Conservation (phyloP, 1,140 invertebrate genomes). For the Anoplophora glabripennis region DNA sequence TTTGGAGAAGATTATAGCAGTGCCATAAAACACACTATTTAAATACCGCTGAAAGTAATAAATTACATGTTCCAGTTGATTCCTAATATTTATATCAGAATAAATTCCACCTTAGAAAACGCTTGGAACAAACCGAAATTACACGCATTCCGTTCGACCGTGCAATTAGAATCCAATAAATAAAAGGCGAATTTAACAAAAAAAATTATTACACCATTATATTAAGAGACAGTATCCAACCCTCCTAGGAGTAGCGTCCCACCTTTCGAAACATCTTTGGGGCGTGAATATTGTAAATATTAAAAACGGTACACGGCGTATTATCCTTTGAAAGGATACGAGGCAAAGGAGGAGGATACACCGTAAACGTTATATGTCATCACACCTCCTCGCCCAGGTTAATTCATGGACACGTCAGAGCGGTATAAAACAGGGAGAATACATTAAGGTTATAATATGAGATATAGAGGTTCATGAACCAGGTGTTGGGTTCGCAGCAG, state of each 20-base stretch:
- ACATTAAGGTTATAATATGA: conserved; percentile 20
- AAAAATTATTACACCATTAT: no score
- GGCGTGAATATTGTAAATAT: conserved; percentile 27
- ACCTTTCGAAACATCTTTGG: conserved; percentile 23
- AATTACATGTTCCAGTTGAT: no score
- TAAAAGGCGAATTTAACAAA: no score
- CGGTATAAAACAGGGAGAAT: conserved; percentile 22
- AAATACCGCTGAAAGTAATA: no score
- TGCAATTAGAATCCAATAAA: no score
- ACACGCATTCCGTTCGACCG: no score
- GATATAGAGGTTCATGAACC: conserved; percentile 31
- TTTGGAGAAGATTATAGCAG: no score
- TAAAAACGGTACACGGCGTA: conserved; percentile 12
- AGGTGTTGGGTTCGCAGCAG: conserved; percentile 37
- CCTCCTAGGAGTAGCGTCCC: conserved; percentile 5
- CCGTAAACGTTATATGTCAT: conserved; percentile 30
- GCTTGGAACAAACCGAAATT: no score
- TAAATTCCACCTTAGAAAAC: no score
- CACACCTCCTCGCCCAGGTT: conserved; percentile 15
- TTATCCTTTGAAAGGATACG: conserved; percentile 12
- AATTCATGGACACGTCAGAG: conserved; percentile 13
- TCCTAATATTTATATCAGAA: no score
- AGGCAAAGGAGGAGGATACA: conserved; percentile 25
- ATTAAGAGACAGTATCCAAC: background rate
- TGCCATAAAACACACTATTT: no score